Base-by-base conservation (phyloP, 2,888 invertebrate species). In the Drosophila subquinaria region DNA sequence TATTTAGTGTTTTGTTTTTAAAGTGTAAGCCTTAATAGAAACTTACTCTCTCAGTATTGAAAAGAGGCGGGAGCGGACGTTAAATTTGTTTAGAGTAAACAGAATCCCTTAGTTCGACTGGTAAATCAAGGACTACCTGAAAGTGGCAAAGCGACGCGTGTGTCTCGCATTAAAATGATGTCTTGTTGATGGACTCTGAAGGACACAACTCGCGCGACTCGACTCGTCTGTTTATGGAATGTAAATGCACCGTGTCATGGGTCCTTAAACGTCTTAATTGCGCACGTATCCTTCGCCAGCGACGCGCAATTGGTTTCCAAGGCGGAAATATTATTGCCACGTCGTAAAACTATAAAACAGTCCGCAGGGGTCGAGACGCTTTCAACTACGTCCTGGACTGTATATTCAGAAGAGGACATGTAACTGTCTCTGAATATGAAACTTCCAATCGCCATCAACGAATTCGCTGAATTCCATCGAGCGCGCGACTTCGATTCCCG, bases 311-410 rank as follows among this genome's bases (percentile, higher is more conserved):
- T 76, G 81, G 88, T 85, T 90, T 89, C 87, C 87, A 83, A 88
- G 81, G 89, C 82, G 81, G 89, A 90, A 91, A 90, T 90, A 91
- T 92, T 90, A 92, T 92, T 90, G 90, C 83, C 89, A 81, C 80
- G 87, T 87, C 90, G 79, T 92, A 92, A 92, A 92, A 89, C 73
- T 84, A 92, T 92, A 91, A 92, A 92, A 90, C 76, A 73, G 85
- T 73, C 90, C 76, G 88, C 91, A 86, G 91, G 92, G 79, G 90
- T 73, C 88, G 55, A 40, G 15, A 50, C 33, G 50, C 69, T 50
- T 56, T 61, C 50, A 45, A 52, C 45, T 23, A 20, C 43, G 33
- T 43, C 10, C 43, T 56, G 51, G 52, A 60, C 52, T 59, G 50
- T 35, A 36, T 62, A 72, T 43, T 47, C 56, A 52, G 36, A 43